phyloP scores from a whole-genome alignment of 2,888 invertebrate species.

The Lasioglossum marginatum region DNA sequence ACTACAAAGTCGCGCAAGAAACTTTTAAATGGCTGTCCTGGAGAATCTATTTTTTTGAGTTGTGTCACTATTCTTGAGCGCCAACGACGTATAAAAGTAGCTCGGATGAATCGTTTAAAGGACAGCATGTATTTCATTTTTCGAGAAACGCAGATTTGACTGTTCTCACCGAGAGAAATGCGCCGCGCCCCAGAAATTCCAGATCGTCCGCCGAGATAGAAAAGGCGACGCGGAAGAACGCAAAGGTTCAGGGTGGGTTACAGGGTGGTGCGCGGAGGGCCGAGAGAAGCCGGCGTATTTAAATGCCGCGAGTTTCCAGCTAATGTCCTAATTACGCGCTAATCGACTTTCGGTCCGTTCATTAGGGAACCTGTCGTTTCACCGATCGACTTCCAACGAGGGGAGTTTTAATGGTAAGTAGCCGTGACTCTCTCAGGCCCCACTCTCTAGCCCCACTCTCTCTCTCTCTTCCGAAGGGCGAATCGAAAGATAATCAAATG shows the following conservation, averaged over 20 bases:
- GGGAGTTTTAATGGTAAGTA: conserved; percentile 41
- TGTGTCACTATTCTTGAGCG: too few species aligned
- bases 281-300: conserved; percentile 21
- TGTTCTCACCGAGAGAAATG: neutral
- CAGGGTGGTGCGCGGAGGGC: neutral
- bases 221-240: neutral
- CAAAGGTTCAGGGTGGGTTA: neutral
- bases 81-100: too few species aligned
- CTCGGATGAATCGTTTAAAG: neutral
- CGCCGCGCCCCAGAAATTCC: neutral
- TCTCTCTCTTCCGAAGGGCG: neutral
- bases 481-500: conserved; percentile 51
- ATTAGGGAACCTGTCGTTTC: conserved; percentile 39
- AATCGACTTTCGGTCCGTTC: conserved; percentile 51
- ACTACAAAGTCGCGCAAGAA: too few species aligned
- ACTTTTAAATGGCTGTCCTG: too few species aligned
- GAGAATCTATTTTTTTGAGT: too few species aligned
- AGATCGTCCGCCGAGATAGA: neutral
- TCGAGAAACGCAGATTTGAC: neutral
- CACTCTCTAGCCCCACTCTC: neutral
- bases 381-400: conserved; percentile 38
- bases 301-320: conserved; percentile 43
- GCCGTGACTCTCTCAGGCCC: conserved; percentile 1
- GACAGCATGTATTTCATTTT: neutral
- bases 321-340: conserved; percentile 55